These are phyloP conservation scores for Chorisops tibialis DNA, from an alignment of 2,888 invertebrate species.

Conservation along the genomic window DNA sequence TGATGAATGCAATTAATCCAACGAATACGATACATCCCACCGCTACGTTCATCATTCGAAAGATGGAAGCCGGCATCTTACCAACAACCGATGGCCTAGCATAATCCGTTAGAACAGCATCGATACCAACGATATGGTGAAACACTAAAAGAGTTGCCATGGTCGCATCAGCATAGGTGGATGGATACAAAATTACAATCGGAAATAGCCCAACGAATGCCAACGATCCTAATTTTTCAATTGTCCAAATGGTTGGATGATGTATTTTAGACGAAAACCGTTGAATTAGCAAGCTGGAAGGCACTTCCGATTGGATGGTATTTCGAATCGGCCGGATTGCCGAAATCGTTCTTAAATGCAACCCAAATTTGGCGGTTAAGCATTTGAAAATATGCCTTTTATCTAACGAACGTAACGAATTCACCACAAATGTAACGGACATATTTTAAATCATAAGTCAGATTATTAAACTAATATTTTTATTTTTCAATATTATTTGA, in stretches of 20 bases:
- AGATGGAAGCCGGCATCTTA: not conserved
- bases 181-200: not conserved
- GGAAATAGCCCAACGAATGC: constrained; percentile 18
- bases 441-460: too few species aligned
- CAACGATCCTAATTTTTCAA: constrained; percentile 4
- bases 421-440: too few species aligned
- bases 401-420: too few species aligned
- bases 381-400: too few species aligned
- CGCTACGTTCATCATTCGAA: not conserved
- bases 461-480: too few species aligned
- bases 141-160: constrained; percentile 8
- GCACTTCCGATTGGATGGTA: too few species aligned
- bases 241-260: constrained; percentile 6
- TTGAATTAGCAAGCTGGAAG: too few species aligned
- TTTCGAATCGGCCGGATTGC: too few species aligned
- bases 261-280: not conserved
- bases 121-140: constrained; percentile 7
- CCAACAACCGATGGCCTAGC: constrained; percentile 1
- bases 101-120: constrained; percentile 2
- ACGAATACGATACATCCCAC: not conserved
- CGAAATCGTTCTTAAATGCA: too few species aligned
- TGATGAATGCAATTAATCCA: constrained; percentile 1
- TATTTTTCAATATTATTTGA: too few species aligned
- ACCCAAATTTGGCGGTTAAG: too few species aligned
- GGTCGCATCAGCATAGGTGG: not conserved